Base-by-base conservation (phyloP, 1,140 invertebrate genomes). In the Teleopsis dalmanni region DNA sequence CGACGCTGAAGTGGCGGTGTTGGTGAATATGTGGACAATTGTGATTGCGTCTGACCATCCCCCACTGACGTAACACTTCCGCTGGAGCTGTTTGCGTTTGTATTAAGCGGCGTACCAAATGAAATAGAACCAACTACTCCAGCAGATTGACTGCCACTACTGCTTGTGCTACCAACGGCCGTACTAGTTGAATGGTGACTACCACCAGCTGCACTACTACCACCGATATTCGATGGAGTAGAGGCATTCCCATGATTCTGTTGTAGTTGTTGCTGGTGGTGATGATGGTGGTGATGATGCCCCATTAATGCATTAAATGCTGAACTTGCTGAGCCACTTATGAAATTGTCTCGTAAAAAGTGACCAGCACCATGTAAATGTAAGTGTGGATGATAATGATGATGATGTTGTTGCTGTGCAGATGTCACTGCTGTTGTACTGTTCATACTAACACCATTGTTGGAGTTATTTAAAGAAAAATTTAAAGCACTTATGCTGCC, bases 1-100 rank as follows among this genome's bases (percentile, higher is more conserved):
- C 87, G 79, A 56, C 87, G 79, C 70, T 88, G 85, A 45, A 87
- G 79, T 48, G 87, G 85, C 51, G 87, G 86, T 54, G 87, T 88
- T 55, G 81, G 81, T 48, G 82, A 82, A 50, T 62, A 51, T 48
- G 53, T 38, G 13, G 42, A 29, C 21, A 42, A 26, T 27, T 19
- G 5, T 42, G 54, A 21, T 38, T 53, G 45, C 43, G 37, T 34
- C 52, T 38, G 46, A 42, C 42, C 51, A 51, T 50, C 36, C 36
- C 38, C 43, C 21, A 25, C 60, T 19, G 51, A 46, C 46, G 52
- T 47, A 44, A 51, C 27, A 11, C 48, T n/a, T 14, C 52, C 13
- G 61, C 48, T 34, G 25, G 14, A 13, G 35, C 16, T 16, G 36
- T 40, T 14, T 42, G 36, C 31, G n/a, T 56, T 49, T 14, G 46